Conservation (phyloP, 2,113 vertebrate genomes). For the Dicaeum eximium region DNA sequence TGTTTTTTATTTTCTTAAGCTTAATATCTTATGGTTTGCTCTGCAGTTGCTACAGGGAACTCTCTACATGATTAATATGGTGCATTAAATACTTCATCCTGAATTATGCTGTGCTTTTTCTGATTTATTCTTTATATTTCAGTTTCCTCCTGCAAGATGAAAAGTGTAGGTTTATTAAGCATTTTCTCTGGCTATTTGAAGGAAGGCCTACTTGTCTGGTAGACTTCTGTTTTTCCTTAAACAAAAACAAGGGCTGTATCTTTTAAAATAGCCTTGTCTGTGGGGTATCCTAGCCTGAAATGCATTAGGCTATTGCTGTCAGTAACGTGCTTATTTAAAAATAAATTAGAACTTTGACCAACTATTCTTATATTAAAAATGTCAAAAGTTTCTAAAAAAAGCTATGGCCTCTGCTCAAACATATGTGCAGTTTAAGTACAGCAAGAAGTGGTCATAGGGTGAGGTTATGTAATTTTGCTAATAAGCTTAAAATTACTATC, state of each 20-base stretch:
- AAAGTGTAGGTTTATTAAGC: background rate
- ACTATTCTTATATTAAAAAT: background rate
- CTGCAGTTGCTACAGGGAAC: background rate
- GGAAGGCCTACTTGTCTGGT: background rate
- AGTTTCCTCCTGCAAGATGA: background rate
- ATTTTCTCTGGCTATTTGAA: background rate
- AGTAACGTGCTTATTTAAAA: background rate
- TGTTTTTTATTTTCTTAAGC: background rate
- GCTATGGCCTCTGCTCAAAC: background rate
- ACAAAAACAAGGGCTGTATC: background rate
- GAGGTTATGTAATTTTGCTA: background rate
- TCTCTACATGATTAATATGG: background rate
- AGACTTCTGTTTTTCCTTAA: background rate
- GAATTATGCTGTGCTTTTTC: background rate
- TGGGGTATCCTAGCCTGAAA: background rate
- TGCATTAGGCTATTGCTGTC: background rate
- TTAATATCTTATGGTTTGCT: background rate
- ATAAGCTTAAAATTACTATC: background rate
- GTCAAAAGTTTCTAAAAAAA: background rate
- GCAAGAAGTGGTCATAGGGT: background rate
- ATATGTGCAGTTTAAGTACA: background rate
- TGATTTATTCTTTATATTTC: background rate
- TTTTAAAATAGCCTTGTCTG: background rate
- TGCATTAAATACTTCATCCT: background rate
- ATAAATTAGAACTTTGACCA: background rate